Evolutionary conservation across 1,140 invertebrate species (phyloP).

Genomic region (Ruditapes philippinarum): DNA sequence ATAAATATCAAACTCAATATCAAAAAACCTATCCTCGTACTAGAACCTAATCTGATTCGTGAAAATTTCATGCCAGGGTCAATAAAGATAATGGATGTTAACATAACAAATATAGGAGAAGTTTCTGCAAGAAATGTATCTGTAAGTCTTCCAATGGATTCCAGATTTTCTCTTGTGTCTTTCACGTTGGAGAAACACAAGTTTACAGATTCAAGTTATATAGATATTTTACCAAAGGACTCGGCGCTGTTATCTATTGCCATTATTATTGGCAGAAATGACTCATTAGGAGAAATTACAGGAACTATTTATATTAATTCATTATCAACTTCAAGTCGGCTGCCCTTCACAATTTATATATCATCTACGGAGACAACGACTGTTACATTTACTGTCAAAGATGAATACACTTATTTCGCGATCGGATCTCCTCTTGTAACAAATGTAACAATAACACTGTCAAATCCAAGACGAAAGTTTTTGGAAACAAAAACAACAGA

Average conservation of each 20-base stretch:
- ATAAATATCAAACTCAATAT: slow-evolving; percentile 38
- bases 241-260: slow-evolving; percentile 38
- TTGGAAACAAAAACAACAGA: slow-evolving; percentile 27
- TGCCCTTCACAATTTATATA: slow-evolving; percentile 60
- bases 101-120: slow-evolving; percentile 66
- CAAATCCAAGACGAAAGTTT: slow-evolving; percentile 37
- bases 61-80: slow-evolving; percentile 28
- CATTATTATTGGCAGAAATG: not conserved
- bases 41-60: not conserved
- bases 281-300: slow-evolving; percentile 46
- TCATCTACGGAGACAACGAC: slow-evolving; percentile 54
- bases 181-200: slow-evolving; percentile 18
- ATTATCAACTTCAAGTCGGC: not conserved
- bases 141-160: slow-evolving; percentile 58
- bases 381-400: slow-evolving; percentile 70
- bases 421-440: slow-evolving; percentile 64
- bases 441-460: slow-evolving; percentile 59
- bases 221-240: slow-evolving; percentile 45
- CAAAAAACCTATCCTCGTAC: slow-evolving; percentile 34
- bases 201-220: slow-evolving; percentile 3
- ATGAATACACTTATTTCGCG: slow-evolving; percentile 75
- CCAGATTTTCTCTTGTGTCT: slow-evolving; percentile 57
- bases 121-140: slow-evolving; percentile 56
- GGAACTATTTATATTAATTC: slow-evolving; percentile 66
- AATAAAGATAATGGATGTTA: slow-evolving; percentile 48